phyloP scores from a whole-genome alignment of 2,113 vertebrate species.

The Strix aluco region DNA sequence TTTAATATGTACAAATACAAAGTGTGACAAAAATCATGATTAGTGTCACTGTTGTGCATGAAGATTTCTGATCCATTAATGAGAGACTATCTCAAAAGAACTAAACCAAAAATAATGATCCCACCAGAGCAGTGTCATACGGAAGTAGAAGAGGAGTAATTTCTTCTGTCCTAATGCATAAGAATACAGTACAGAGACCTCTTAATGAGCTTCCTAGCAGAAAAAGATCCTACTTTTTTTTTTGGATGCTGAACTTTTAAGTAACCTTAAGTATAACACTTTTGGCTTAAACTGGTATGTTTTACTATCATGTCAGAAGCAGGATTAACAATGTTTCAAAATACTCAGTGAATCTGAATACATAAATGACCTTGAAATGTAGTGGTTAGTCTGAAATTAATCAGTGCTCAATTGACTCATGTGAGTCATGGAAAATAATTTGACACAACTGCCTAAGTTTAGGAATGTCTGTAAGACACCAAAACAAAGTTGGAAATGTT shows the following conservation, averaged over 20 bases:
- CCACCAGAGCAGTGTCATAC: not conserved
- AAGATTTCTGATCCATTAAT: not conserved
- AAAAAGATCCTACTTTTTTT: not conserved
- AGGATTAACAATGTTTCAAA: not conserved
- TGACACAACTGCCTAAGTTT: not conserved
- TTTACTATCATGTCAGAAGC: not conserved
- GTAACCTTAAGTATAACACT: not conserved
- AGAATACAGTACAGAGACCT: not conserved
- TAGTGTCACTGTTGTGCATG: not conserved
- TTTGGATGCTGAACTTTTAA: not conserved
- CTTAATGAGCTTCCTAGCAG: not conserved
- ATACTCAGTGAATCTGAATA: not conserved
- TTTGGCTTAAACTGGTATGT: not conserved
- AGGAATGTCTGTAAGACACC: not conserved
- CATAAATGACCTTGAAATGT: not conserved
- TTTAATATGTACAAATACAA: not conserved
- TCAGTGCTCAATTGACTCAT: not conserved
- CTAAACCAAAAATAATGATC: not conserved
- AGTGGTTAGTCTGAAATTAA: not conserved
- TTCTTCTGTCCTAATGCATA: not conserved
- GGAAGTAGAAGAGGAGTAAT: not conserved
- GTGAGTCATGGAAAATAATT: constrained; percentile 9
- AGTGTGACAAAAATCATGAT: not conserved
- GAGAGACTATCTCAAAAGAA: not conserved
- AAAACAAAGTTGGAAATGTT: not conserved